Evolutionary conservation across 1,140 invertebrate genomes (phyloP).

Genomic region (Drosophila nikananu): DNA sequence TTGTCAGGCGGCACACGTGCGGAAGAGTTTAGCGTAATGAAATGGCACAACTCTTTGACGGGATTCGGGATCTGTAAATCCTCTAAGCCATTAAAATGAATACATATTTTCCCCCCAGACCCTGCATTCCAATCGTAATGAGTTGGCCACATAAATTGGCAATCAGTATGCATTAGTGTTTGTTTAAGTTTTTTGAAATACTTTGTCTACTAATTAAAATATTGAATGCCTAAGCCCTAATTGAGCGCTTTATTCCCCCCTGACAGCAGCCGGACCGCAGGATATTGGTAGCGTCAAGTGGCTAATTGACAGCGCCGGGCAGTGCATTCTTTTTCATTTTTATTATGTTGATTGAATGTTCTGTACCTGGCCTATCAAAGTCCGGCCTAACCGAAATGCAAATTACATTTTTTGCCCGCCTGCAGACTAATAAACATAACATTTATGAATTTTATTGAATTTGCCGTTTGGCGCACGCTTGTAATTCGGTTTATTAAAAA

Average conservation of each 20-base stretch:
- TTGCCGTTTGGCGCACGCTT: slow-evolving; percentile 33
- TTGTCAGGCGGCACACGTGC: slow-evolving; percentile 30
- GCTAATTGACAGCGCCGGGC: slow-evolving; percentile 32
- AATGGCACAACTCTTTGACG: slow-evolving; percentile 13
- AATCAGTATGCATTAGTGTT: slow-evolving; percentile 37
- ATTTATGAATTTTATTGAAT: slow-evolving; percentile 60
- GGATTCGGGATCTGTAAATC: slow-evolving; percentile 1
- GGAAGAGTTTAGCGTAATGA: slow-evolving; percentile 8
- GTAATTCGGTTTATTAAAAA: slow-evolving; percentile 76
- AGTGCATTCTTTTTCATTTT: slow-evolving; percentile 43
- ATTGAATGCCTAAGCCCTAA: slow-evolving; percentile 32
- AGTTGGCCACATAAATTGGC: slow-evolving; percentile 27
- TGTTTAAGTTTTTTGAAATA: slow-evolving; percentile 28
- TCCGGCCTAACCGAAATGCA: slow-evolving; percentile 59
- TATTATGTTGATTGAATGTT: slow-evolving; percentile 74
- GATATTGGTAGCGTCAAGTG: slow-evolving; percentile 33
- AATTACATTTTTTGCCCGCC: slow-evolving; percentile 45
- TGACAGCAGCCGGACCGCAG: slow-evolving; percentile 27
- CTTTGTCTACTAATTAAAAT: slow-evolving; percentile 54
- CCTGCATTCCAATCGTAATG: slow-evolving; percentile 6
- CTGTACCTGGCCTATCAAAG: slow-evolving; percentile 46
- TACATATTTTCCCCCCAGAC: background rate
- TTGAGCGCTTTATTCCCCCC: slow-evolving; percentile 12
- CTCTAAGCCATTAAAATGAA: background rate
- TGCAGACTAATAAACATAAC: slow-evolving; percentile 68